Evolutionary conservation across 2,797 vertebrate species (phyloP).

Genomic region (Sebastes nivosus): DNA sequence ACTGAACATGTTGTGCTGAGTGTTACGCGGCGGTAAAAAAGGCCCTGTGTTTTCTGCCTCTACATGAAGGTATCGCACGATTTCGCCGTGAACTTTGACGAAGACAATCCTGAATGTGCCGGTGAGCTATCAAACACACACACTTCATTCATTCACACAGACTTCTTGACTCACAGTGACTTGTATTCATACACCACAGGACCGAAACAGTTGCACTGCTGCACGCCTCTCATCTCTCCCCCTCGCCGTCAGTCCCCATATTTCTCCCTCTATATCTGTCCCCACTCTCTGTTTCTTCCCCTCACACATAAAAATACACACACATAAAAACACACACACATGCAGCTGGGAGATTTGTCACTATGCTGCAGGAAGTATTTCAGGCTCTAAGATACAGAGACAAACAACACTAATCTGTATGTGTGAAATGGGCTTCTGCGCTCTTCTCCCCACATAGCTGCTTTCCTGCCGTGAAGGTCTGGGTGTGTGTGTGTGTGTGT

Average conservation of each 20-base stretch:
- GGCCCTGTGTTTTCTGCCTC: conserved; percentile 43
- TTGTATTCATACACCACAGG: conserved; percentile 25
- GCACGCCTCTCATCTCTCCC: conserved; percentile 22
- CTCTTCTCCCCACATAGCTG: conserved; percentile 52
- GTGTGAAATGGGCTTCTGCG: conserved; percentile 76
- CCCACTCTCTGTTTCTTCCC: conserved; percentile 14
- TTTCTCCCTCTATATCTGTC: conserved; percentile 35
- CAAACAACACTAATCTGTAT: conserved; percentile 80
- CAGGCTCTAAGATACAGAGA: conserved; percentile 53
- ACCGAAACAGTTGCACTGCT: conserved; percentile 4
- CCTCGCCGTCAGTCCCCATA: conserved; percentile 31
- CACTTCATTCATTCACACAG: not conserved
- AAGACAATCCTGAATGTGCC: conserved; percentile 98
- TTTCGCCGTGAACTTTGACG: conserved; percentile 99
- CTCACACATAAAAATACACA: conserved; percentile 16
- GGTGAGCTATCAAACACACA: conserved; percentile 81
- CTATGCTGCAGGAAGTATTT: conserved; percentile 66
- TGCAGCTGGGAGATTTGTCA: conserved; percentile 58
- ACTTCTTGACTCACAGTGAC: not conserved
- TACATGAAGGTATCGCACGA: conserved; percentile 93
- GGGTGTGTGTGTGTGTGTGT: not conserved
- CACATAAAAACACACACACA: conserved; percentile 12
- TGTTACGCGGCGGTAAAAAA: conserved; percentile 20
- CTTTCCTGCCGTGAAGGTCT: conserved; percentile 23
- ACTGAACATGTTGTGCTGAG: conserved; percentile 32